phyloP scores from a whole-genome alignment of 2,113 vertebrate genomes.

The Probosciger aterrimus region DNA sequence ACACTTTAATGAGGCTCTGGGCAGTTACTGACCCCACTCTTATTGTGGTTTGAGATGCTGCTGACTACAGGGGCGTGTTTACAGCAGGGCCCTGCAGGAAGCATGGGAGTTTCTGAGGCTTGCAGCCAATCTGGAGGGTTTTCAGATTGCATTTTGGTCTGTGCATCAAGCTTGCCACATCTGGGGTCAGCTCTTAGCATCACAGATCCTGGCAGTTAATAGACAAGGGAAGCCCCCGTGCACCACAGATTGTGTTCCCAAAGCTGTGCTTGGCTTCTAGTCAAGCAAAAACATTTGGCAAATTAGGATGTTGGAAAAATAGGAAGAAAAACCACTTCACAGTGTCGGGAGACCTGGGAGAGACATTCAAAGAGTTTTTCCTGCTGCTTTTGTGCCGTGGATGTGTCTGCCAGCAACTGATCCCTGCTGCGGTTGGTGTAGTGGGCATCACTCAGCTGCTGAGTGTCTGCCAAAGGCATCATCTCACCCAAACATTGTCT shows the following conservation, averaged over 20 bases:
- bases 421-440: not conserved
- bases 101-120: fast-evolving
- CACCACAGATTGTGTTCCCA: not conserved
- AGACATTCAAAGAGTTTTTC: not conserved
- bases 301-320: not conserved
- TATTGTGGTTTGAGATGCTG: not conserved
- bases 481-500: not conserved
- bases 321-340: not conserved
- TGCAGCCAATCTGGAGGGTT: not conserved
- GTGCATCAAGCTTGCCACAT: fast-evolving
- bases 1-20: not conserved
- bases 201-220: not conserved
- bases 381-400: not conserved
- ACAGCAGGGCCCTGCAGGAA: not conserved
- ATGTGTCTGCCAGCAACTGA: not conserved
- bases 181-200: not conserved
- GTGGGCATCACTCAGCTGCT: not conserved
- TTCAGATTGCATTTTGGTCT: not conserved
- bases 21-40: not conserved
- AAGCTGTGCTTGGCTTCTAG: not conserved
- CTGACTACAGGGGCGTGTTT: not conserved
- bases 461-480: not conserved
- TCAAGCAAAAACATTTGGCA: not conserved
- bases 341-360: not conserved
- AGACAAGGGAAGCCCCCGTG: not conserved